Evolutionary conservation across 2,888 invertebrate genomes (phyloP).

Genomic region (Drosophila prostipennis): DNA sequence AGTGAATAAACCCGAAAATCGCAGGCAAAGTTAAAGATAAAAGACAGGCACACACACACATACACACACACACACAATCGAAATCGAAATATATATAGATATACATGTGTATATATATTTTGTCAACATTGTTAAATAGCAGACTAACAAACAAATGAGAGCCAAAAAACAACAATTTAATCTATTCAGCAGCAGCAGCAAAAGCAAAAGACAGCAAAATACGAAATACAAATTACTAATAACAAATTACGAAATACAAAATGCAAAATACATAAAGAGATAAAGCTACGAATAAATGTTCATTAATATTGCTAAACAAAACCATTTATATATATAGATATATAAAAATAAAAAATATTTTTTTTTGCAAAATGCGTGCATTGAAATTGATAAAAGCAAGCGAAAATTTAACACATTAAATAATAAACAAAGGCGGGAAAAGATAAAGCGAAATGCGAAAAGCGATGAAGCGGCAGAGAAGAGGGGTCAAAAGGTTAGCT

Average conservation of each 20-base stretch:
- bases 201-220: slow-evolving; percentile 21
- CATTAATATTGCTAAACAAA: slow-evolving; percentile 64
- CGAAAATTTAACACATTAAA: slow-evolving; percentile 27
- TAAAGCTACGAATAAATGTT: slow-evolving; percentile 60
- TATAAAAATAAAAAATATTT: slow-evolving; percentile 36
- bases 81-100: slow-evolving; percentile 31
- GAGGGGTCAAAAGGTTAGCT: slow-evolving; percentile 30
- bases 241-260: slow-evolving; percentile 25
- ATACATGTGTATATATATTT: slow-evolving; percentile 57
- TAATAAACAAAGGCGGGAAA: slow-evolving; percentile 15
- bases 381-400: slow-evolving; percentile 22
- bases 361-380: slow-evolving; percentile 37
- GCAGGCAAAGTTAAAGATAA: slow-evolving; percentile 39
- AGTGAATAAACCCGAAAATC: slow-evolving; percentile 38
- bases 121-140: slow-evolving; percentile 81
- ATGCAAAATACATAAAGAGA: slow-evolving; percentile 23
- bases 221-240: slow-evolving; percentile 23
- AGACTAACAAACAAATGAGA: slow-evolving; percentile 47
- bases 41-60: slow-evolving; percentile 24
- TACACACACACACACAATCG: slow-evolving; percentile 31
- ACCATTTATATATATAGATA: slow-evolving; percentile 27
- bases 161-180: slow-evolving; percentile 40
- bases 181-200: slow-evolving; percentile 31
- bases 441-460: neutral
- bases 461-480: neutral